Conservation (phyloP, 2,113 vertebrate species). For the Chlorodrepanis virens region DNA sequence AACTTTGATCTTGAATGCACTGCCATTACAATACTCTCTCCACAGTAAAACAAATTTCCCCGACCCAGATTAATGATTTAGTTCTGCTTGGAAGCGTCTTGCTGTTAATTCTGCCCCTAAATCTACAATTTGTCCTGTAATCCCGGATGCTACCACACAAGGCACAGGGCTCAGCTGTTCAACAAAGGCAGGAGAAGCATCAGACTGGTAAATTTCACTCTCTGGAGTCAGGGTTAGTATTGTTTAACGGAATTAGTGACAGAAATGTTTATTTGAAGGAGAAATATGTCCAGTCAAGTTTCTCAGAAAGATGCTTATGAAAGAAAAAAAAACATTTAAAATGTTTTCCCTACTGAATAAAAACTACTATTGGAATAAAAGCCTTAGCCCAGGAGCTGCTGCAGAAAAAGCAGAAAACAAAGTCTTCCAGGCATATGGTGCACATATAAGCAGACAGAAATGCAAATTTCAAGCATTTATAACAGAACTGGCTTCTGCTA, state of each 20-base stretch:
- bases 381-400: neutral
- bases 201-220: neutral
- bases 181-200: neutral
- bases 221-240: neutral
- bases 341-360: neutral
- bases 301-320: neutral
- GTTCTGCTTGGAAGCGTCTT: neutral
- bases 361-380: neutral
- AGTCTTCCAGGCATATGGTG: neutral
- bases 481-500: constrained; percentile 5
- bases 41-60: neutral
- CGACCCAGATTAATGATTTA: constrained; percentile 10
- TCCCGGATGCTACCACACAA: neutral
- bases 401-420: neutral
- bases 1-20: neutral
- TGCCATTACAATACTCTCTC: neutral
- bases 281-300: neutral
- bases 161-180: neutral
- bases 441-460: neutral
- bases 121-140: neutral
- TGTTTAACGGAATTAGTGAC: neutral
- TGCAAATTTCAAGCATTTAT: neutral
- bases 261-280: neutral
- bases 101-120: neutral
- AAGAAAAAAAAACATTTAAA: neutral